These are phyloP conservation scores for Pelodytes ibericus DNA, from an alignment of 2,797 vertebrate genomes.

Conservation along the genomic window DNA sequence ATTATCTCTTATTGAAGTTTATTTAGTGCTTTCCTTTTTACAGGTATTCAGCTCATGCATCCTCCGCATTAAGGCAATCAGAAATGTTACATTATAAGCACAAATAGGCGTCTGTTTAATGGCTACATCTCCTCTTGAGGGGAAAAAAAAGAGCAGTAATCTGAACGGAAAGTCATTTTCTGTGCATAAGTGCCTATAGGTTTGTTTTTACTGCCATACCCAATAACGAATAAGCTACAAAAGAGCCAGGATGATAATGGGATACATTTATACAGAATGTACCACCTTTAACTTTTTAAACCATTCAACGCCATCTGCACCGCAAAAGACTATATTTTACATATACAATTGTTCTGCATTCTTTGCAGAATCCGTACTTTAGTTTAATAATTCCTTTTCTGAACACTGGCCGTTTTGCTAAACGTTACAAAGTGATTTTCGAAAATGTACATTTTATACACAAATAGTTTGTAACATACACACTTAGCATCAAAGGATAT, in stretches of 20 bases:
- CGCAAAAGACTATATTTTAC: too few species aligned
- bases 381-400: too few species aligned
- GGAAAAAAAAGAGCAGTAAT: constrained; percentile 4
- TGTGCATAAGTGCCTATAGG: background rate
- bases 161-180: background rate
- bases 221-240: background rate
- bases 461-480: too few species aligned
- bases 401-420: too few species aligned
- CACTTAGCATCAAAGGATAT: too few species aligned
- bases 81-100: constrained; percentile 7
- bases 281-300: too few species aligned
- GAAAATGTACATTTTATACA: too few species aligned
- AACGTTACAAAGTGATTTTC: too few species aligned
- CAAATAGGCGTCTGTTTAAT: background rate
- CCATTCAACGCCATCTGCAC: too few species aligned
- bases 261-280: too few species aligned
- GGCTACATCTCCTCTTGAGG: background rate
- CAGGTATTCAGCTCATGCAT: constrained; percentile 2
- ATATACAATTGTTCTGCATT: too few species aligned
- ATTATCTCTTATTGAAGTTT: background rate
- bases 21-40: background rate
- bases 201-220: background rate
- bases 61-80: background rate
- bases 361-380: too few species aligned
- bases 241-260: background rate